phyloP scores from a whole-genome alignment of 1,140 invertebrate genomes.

The Condylostylus longicornis region DNA sequence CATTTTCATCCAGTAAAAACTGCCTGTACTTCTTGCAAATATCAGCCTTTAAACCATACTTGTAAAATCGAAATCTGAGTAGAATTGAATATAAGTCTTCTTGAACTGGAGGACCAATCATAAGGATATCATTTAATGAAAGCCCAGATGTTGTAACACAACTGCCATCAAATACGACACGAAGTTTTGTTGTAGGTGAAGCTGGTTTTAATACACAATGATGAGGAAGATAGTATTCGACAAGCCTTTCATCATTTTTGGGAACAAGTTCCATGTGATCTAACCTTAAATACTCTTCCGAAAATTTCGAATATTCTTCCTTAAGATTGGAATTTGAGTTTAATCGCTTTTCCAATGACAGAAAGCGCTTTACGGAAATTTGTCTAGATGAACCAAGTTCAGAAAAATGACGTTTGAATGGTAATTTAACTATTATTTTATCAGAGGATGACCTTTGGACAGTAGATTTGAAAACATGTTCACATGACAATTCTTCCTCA shows the following conservation, averaged over 20 bases:
- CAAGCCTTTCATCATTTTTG: conserved; percentile 9
- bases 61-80: conserved; percentile 17
- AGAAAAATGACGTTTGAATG: conserved; percentile 9
- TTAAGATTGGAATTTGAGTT: conserved; percentile 11
- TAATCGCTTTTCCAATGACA: conserved; percentile 21
- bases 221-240: conserved; percentile 27
- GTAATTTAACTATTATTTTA: conserved; percentile 10
- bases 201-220: conserved; percentile 23
- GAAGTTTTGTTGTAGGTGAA: conserved; percentile 20
- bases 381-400: conserved; percentile 19
- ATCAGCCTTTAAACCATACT: conserved; percentile 19
- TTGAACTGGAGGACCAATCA: conserved; percentile 22
- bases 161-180: conserved; percentile 31
- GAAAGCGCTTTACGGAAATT: conserved; percentile 16
- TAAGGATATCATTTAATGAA: conserved; percentile 30
- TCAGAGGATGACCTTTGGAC: conserved; percentile 4
- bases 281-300: conserved; percentile 23
- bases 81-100: conserved; percentile 15
- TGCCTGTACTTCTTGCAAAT: conserved; percentile 24
- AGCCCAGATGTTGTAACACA: conserved; percentile 18
- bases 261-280: conserved; percentile 26
- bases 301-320: conserved; percentile 11
- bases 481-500: conserved; percentile 8
- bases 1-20: conserved; percentile 9
- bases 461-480: conserved; percentile 3